Evolutionary conservation across 2,888 invertebrate species (phyloP).

Genomic region (Syritta pipiens): DNA sequence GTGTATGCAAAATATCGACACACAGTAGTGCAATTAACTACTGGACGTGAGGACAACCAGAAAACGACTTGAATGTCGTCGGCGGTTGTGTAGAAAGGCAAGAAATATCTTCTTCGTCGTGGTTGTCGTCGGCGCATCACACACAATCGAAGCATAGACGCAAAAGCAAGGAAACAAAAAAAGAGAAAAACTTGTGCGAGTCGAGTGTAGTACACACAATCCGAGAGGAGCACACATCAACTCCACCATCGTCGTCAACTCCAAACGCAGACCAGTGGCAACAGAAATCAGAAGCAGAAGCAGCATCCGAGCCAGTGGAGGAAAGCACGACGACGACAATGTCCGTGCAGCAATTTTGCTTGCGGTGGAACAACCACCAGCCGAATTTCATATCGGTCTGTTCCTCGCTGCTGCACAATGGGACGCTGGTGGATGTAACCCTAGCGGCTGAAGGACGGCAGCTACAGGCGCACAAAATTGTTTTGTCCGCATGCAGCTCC

Average conservation of each 20-base stretch:
- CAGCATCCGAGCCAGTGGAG: no score
- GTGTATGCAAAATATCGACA: constrained; percentile 8
- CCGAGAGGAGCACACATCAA: neutral
- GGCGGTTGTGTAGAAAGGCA: constrained; percentile 12
- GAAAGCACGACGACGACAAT: no score
- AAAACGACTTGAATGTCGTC: constrained; percentile 36
- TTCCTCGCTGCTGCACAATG: constrained; percentile 89
- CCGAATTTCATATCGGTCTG: constrained; percentile 95
- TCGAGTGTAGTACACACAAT: neutral
- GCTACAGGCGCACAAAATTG: constrained; percentile 93
- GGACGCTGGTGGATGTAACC: constrained; percentile 93
- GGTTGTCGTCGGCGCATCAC: no score
- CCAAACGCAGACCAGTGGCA: constrained; percentile 16
- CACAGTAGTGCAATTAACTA: constrained; percentile 32
- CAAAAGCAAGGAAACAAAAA: neutral
- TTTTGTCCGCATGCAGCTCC: constrained; percentile 94
- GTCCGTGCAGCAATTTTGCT: constrained; percentile 88
- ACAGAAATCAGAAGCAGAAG: constrained; percentile 2
- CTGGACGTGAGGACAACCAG: constrained; percentile 1
- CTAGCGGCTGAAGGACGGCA: constrained; percentile 94
- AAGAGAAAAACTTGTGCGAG: constrained; percentile 14
- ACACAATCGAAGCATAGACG: neutral
- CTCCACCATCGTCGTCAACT: constrained; percentile 18
- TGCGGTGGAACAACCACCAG: constrained; percentile 96
- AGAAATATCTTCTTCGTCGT: no score